Conservation (phyloP, 2,797 vertebrate genomes). For the Antrozous pallidus region DNA sequence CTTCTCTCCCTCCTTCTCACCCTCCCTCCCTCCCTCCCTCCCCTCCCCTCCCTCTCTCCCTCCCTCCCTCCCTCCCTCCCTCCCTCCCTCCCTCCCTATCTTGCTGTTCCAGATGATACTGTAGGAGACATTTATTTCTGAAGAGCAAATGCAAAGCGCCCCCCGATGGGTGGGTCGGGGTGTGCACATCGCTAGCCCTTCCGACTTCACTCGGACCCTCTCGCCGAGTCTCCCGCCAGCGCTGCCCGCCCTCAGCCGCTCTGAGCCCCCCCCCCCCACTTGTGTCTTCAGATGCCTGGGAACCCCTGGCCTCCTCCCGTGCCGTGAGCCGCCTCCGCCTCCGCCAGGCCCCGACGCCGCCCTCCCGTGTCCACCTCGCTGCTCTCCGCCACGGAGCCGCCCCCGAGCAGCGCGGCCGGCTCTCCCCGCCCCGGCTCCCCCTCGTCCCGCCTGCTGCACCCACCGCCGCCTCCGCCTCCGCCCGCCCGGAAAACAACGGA, state of each 20-base stretch:
- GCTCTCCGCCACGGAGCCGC: conserved; percentile 68
- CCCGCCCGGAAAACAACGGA: conserved; percentile 72
- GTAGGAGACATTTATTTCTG: neutral
- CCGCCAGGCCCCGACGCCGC: conserved; percentile 71
- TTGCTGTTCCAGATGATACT: neutral
- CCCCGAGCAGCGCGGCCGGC: conserved; percentile 57
- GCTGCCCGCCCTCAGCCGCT: neutral
- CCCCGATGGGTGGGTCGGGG: neutral
- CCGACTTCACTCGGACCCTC: neutral
- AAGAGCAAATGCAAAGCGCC: neutral
- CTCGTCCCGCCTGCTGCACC: neutral
- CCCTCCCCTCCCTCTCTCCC: too few relatives aligned
- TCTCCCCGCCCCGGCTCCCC: neutral
- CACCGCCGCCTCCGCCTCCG: conserved; percentile 69
- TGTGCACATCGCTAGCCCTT: rapidly evolving
- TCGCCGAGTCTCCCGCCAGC: rapidly evolving
- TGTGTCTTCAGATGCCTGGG: conserved; percentile 79
- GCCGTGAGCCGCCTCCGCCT: conserved; percentile 81
- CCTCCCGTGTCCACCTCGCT: conserved; percentile 76
- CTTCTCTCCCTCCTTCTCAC: too few relatives aligned
- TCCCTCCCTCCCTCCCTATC: neutral
- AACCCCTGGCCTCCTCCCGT: conserved; percentile 77
- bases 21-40: too few relatives aligned
- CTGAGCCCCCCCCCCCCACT: neutral
- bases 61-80: too few relatives aligned